phyloP scores from a whole-genome alignment of 2,888 invertebrate genomes.

The Eristalis pertinax region DNA sequence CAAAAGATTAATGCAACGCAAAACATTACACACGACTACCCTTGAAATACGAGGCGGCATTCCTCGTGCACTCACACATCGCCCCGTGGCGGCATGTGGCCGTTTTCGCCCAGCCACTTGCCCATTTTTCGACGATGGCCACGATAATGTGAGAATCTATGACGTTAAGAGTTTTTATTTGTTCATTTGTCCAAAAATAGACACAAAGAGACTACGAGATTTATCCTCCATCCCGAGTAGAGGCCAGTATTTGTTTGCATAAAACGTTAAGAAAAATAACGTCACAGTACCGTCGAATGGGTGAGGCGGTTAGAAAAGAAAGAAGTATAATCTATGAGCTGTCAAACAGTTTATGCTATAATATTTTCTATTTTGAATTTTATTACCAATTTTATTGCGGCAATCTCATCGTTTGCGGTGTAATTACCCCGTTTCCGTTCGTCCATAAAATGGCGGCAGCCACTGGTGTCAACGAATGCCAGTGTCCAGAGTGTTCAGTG shows the following conservation, averaged over 20 bases:
- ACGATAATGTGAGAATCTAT: background rate
- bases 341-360: constrained; percentile 6
- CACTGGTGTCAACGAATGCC: background rate
- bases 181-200: constrained; percentile 33
- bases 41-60: constrained; percentile 38
- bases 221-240: background rate
- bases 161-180: constrained; percentile 24
- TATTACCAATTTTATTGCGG: constrained; percentile 25
- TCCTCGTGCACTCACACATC: constrained; percentile 9
- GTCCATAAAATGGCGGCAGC: background rate
- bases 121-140: background rate
- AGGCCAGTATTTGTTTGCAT: background rate
- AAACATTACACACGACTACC: constrained; percentile 25
- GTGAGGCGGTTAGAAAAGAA: background rate
- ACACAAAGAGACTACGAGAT: background rate
- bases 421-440: constrained; percentile 32
- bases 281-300: background rate
- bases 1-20: constrained; percentile 13
- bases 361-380: constrained; percentile 24
- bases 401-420: constrained; percentile 11
- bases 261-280: constrained; percentile 1
- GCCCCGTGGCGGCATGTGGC: constrained; percentile 13
- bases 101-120: background rate
- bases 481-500: background rate
- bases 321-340: constrained; percentile 17